These are phyloP conservation scores for Lutraria lutraria DNA, from an alignment of 2,888 invertebrate species.

Conservation along the genomic window DNA sequence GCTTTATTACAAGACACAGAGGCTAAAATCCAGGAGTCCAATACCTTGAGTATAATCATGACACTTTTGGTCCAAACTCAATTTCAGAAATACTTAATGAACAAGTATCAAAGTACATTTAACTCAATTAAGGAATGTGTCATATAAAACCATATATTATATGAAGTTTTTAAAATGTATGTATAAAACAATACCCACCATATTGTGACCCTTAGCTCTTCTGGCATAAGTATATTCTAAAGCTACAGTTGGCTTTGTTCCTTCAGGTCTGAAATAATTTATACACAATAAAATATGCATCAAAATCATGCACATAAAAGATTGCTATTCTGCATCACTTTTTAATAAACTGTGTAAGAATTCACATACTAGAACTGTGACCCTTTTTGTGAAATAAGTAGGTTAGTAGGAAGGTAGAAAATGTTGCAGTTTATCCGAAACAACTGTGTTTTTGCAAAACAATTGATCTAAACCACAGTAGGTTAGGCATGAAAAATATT, in stretches of 20 bases:
- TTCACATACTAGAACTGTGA: too few species aligned
- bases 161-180: background rate
- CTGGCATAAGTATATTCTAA: constrained; percentile 95
- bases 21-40: too few species aligned
- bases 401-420: too few species aligned
- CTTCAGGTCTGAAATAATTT: constrained; percentile 88
- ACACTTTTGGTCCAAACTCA: background rate
- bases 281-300: background rate
- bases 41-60: background rate
- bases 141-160: background rate
- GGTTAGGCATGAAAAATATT: too few species aligned
- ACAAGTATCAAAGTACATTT: background rate
- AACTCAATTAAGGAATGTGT: background rate
- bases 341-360: too few species aligned
- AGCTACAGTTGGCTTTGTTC: constrained; percentile 92
- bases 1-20: too few species aligned
- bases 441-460: too few species aligned
- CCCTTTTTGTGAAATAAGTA: too few species aligned
- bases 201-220: constrained; percentile 87
- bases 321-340: too few species aligned
- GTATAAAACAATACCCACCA: constrained; percentile 74
- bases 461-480: too few species aligned
- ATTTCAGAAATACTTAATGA: background rate
- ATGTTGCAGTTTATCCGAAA: too few species aligned
- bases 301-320: too few species aligned